Base-by-base conservation (phyloP, 2,113 vertebrate species). In the Gnathochromis pfefferi region DNA sequence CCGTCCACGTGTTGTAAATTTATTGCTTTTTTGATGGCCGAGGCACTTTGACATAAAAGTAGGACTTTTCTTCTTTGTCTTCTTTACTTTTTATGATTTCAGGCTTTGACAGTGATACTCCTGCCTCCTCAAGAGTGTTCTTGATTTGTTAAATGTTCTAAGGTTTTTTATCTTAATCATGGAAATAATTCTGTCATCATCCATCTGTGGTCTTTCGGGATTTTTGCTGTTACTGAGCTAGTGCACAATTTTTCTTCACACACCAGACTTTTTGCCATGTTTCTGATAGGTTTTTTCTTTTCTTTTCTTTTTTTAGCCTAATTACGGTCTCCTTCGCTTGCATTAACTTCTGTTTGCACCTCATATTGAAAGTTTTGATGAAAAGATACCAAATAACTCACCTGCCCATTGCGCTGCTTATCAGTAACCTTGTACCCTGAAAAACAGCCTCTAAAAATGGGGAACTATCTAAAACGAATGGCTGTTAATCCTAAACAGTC, bases 11-110 rank as follows among this genome's bases (percentile, higher is more conserved):
- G 33, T 38, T 65, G 60, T 21, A 21, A 38, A 38, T 21, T 0
- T 68, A 1, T 38, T 2, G 33, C 1, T 38, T 65, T 63, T 65
- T 38, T 65, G 17, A 38, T 65, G 33, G 4, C 17, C 0, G 10
- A 7, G 17, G 33, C 19, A 5, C 33, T 68, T 11, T 8, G 1
- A 38, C 17, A 68, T 68, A 68, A 38, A 0, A 40, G 0, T 68
- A 68, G 33, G 11, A 68, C 35, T 68, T 68, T 68, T 68, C 58
- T 63, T 63, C 58, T 35, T 35, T 0, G 2, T 2, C 33, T 21
- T 40, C 7, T 40, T 1, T 21, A 40, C 33, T 8, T 40, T 38
- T 68, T 8, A 1, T 13, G 19, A 40, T 68, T 68, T 38, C 33
- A 68, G 63, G 4, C 63, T 68, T 68, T 68, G 0, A 68, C 19